Evolutionary conservation across 1,140 invertebrate genomes (phyloP), one percentile per base, ranked within the genome.

Genomic region (Carposina sasakii): DNA sequence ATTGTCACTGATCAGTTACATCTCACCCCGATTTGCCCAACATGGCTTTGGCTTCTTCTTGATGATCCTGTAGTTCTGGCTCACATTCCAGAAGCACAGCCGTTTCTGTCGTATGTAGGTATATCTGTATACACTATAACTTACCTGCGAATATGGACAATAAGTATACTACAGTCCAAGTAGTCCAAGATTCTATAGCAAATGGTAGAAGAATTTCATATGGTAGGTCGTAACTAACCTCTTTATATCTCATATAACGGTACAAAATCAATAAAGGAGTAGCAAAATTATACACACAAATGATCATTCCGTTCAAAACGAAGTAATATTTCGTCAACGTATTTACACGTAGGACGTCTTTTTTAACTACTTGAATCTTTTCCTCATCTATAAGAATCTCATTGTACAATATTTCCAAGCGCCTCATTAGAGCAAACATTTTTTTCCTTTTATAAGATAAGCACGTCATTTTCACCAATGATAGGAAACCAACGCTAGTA

Each of bases 231-330:
- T 57, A 76, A 15, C 48, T 39, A 12, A 69, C 28, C 28, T 65
- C 52, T 17, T 52, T 43, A 2, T 52, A 67, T 5, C 21, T 48
- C 2, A 59, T 42, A 51, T 71, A 76, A 42, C 60, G 34, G 53
- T 67, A 72, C 2, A 54, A 40, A 13, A 74, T 71, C 6, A 71
- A 50, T 20, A 70, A 6, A 2, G 61, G 48, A 9, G 67, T 50
- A 0, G 66, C 70, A 63, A 76, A 78, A 46, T 75, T 78, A 39
- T 78, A 78, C 15, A 74, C 60, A 3, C 47, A 60, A 31, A 78
- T 72, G 2, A 78, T 53, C 15, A 66, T 44, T 12, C 31, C 47
- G 24, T 78, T 78, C 12, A 78, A 36, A 36, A 78, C 40, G 33
- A 74, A 69, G 34, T 72, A 78, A 53, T 70, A 71, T 31, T 73